Evolutionary conservation across 2,113 vertebrate genomes (phyloP).

Genomic region (Tetrao urogallus): DNA sequence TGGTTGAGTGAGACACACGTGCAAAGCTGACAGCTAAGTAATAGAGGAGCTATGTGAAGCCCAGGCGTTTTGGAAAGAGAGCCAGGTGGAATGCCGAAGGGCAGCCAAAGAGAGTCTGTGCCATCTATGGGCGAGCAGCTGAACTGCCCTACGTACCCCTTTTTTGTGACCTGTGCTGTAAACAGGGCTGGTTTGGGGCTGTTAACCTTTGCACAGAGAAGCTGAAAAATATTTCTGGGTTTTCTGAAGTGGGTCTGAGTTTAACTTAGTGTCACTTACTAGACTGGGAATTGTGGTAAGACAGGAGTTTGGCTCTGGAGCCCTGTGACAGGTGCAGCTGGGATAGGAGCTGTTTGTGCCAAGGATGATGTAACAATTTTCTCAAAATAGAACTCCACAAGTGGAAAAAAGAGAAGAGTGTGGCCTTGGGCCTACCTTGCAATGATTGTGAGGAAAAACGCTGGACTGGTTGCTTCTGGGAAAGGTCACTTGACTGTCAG

Average conservation of each 20-base stretch:
- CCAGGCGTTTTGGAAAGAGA: neutral
- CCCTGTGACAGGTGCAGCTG: neutral
- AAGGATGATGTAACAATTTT: neutral
- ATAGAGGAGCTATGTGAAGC: neutral
- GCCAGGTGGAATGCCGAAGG: neutral
- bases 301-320: neutral
- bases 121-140: neutral
- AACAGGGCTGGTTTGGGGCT: neutral
- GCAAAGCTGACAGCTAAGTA: neutral
- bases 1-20: rapidly evolving
- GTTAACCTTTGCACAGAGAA: neutral
- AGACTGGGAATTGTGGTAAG: neutral
- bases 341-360: neutral
- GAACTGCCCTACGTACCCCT: neutral
- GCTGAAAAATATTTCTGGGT: neutral
- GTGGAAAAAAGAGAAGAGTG: neutral
- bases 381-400: neutral
- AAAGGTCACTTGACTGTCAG: neutral
- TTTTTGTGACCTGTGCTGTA: neutral
- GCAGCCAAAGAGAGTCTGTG: neutral
- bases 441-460: neutral
- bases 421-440: neutral
- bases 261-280: neutral
- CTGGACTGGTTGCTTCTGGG: neutral
- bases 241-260: neutral